A percentile compares a stretch with the other conserved stretches of the same genome.
Evolutionary conservation across 2,113 vertebrate genomes (phyloP).

Genomic region (Psilopsiagon aurifrons): DNA sequence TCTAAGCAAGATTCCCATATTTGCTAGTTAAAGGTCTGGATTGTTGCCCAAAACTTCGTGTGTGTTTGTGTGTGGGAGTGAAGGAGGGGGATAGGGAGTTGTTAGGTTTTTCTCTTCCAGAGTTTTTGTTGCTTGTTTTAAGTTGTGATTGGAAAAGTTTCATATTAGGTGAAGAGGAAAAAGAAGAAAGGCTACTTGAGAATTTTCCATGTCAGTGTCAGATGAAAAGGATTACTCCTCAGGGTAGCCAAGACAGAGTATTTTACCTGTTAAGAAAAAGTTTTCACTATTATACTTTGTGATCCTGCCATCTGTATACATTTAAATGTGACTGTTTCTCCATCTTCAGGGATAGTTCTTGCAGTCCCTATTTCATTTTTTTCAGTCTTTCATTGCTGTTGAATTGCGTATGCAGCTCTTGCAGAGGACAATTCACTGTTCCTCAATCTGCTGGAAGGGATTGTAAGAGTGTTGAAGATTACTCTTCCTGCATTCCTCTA

Average conservation of each 20-base stretch:
- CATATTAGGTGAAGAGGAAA: not conserved
- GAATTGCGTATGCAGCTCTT: not conserved
- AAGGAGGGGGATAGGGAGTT: not conserved
- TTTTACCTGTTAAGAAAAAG: not conserved
- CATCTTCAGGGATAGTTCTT: not conserved
- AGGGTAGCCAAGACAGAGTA: not conserved
- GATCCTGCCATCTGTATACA: not conserved
- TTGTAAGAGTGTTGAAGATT: not conserved
- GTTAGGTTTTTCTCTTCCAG: not conserved
- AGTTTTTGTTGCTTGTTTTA: not conserved
- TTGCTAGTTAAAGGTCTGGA: conserved; percentile 32
- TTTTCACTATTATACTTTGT: not conserved
- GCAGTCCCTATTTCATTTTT: not conserved
- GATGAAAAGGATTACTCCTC: not conserved
- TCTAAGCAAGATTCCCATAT: not conserved
- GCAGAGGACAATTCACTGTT: not conserved
- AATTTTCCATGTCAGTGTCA: not conserved
- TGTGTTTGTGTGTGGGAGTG: not conserved
- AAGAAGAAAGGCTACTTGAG: not conserved
- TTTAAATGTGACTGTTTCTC: not conserved
- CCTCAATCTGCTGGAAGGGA: not conserved
- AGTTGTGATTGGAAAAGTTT: not conserved
- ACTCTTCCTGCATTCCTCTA: not conserved
- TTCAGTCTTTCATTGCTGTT: not conserved
- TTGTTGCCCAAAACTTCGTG: not conserved